Conservation (phyloP, 1,140 invertebrate genomes). For the Augochlora pura region DNA sequence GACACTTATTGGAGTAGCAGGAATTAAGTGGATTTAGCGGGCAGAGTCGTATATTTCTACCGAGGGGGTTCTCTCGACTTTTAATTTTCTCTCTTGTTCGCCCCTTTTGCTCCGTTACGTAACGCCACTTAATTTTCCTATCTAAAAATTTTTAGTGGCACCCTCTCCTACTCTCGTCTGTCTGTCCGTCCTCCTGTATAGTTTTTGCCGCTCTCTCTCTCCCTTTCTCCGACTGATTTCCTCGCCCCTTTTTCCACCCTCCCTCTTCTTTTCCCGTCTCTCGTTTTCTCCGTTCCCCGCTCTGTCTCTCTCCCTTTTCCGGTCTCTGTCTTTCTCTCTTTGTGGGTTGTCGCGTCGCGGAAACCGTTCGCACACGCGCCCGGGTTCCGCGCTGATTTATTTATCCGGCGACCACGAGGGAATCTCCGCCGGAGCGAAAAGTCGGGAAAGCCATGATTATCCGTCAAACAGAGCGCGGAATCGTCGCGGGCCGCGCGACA, state of each 20-base stretch:
- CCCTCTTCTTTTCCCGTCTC: background rate
- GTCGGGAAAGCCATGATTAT: background rate
- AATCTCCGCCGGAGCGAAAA: background rate
- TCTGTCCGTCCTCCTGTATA: background rate
- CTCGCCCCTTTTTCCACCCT: too few relatives aligned
- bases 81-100: conserved; percentile 43
- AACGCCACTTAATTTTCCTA: conserved; percentile 33
- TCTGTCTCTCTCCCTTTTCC: too few relatives aligned
- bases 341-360: background rate
- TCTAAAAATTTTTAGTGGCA: conserved; percentile 30
- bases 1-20: conserved; percentile 57
- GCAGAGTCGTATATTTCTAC: conserved; percentile 41
- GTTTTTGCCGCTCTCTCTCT: background rate
- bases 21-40: conserved; percentile 60
- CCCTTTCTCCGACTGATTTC: too few relatives aligned
- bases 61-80: conserved; percentile 8
- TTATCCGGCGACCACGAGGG: background rate
- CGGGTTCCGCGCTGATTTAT: background rate
- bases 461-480: background rate
- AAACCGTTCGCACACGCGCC: background rate
- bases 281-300: too few relatives aligned
- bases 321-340: background rate
- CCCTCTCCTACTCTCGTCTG: too few relatives aligned
- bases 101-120: conserved; percentile 14
- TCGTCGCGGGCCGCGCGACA: background rate